phyloP scores from a whole-genome alignment of 2,888 invertebrate species.

The Steromphala cineraria region DNA sequence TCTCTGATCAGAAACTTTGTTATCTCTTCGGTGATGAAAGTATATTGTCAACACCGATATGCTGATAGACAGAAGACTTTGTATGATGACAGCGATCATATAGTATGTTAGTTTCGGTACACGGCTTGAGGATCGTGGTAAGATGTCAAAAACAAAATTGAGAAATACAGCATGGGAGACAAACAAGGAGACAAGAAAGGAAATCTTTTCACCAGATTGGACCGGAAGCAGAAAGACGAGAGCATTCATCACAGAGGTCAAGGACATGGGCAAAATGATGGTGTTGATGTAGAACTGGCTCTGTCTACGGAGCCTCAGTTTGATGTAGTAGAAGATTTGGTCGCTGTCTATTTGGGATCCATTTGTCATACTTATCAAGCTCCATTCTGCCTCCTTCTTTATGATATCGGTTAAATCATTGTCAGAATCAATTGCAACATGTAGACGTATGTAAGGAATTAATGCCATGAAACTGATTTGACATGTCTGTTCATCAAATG shows the following conservation, averaged over 20 bases:
- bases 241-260: constrained; percentile 28
- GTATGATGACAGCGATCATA: neutral
- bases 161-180: neutral
- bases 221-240: constrained; percentile 24
- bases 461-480: neutral
- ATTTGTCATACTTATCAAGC: neutral
- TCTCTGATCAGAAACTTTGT: too few species aligned
- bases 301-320: neutral
- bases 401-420: neutral
- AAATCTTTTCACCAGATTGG: constrained; percentile 19
- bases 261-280: constrained; percentile 26
- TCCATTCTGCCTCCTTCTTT: neutral
- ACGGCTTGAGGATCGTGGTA: neutral
- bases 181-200: neutral
- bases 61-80: neutral
- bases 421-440: too few species aligned
- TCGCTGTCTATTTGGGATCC: neutral
- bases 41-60: too few species aligned
- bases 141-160: neutral
- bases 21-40: too few species aligned
- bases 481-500: neutral
- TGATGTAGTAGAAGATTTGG: neutral
- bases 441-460: too few species aligned
- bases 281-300: constrained; percentile 22
- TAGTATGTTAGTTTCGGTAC: neutral